Base-by-base conservation (phyloP, 2,888 invertebrate genomes). In the Hololepta plana region DNA sequence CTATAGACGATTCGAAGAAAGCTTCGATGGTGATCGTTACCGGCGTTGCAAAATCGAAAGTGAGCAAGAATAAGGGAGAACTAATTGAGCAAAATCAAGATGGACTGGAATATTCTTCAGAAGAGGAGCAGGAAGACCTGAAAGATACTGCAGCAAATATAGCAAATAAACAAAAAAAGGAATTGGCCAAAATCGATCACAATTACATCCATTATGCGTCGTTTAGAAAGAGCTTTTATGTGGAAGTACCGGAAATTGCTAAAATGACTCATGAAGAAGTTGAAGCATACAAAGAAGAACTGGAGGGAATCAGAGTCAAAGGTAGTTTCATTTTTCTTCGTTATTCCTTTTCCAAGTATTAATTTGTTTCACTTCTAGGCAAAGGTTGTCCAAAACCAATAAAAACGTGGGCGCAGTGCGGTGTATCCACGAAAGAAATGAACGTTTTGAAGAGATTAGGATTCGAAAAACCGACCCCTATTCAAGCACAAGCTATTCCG, bases 1-100 rank as follows among this genome's bases (percentile, higher is more conserved):
- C 30, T 12, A 34, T 38, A 9, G 56, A 60, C n/a, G 17, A 17
- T 20, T 43, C 53, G 15, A 58, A 62, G 24, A 60, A 64, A 10
- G 10, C 22, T 8, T 72, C 75, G 9, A 66, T 85, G 2, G 74
- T 85, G 2, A 81, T 87, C 29, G 64, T 87, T 3, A 79, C 81
- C 0, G 85, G 85, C 4, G 73, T 82, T 4, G 82, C 84, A 1
- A 87, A 87, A 49, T 79, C 80, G 43, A 72, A 72, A 35, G 62
- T 68, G 15, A 63, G 66, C 13, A 75, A 74, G 39, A 73, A 81
- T 39, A 93, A 95, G 16, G 22, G 98, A 27, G 96, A 98, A 56
- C 59, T 98, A n/a, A 90, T 99, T 45, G 95, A 98, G 54, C 95
- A 93, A 50, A 95, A 98, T 57, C 90, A 93, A 54, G 96, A 98